Conservation (phyloP, 2,888 invertebrate species). For the Eupithecia abbreviata region DNA sequence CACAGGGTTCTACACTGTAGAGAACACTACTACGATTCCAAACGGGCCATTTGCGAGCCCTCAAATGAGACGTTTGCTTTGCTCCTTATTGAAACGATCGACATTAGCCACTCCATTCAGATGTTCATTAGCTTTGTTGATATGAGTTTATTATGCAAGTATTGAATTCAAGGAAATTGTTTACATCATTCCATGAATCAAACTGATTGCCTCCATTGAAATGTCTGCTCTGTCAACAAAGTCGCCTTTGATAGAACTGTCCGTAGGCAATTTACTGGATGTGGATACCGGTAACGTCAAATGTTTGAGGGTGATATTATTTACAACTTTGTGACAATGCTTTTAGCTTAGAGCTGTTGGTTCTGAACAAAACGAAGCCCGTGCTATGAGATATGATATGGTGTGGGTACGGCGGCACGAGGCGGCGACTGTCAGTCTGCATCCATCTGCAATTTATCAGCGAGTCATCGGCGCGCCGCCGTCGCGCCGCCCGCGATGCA, state of each 20-base stretch:
- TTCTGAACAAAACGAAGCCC: neutral
- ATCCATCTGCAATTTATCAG: constrained; percentile 51
- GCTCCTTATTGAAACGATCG: constrained; percentile 15
- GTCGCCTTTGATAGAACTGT: neutral
- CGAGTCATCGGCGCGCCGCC: constrained; percentile 37
- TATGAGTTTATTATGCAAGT: constrained; percentile 25
- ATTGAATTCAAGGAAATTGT: constrained; percentile 27
- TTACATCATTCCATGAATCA: constrained; percentile 26
- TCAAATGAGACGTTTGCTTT: constrained; percentile 3
- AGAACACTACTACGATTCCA: neutral
- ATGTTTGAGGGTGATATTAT: neutral
- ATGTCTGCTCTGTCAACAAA: constrained; percentile 27
- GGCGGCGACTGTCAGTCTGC: constrained; percentile 41
- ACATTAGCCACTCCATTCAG: constrained; percentile 23
- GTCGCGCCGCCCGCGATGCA: constrained; percentile 2
- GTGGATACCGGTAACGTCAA: neutral
- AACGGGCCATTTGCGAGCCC: neutral
- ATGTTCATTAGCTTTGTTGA: constrained; percentile 28
- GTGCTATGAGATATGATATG: neutral
- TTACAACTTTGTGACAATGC: neutral
- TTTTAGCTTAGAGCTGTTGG: neutral
- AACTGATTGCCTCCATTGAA: constrained; percentile 29
- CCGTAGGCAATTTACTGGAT: neutral
- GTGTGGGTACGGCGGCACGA: neutral
- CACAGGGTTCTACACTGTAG: constrained; percentile 5